A percentile compares a stretch with the other conserved stretches of the same genome.
These are phyloP conservation scores for Nerophis ophidion DNA, from an alignment of 2,113 vertebrate species.

Conservation along the genomic window DNA sequence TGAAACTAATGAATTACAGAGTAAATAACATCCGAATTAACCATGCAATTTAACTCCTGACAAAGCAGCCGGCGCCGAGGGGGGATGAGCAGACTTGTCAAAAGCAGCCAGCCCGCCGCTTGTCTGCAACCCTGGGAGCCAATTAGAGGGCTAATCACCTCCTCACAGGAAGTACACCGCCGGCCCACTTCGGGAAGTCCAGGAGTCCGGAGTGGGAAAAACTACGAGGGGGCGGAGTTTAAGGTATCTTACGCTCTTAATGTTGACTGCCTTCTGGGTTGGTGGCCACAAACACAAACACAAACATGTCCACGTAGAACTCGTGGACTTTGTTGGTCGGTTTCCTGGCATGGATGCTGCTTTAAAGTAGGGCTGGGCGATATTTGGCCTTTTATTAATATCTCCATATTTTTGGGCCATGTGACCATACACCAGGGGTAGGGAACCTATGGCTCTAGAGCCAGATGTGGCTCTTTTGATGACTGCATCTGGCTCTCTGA, in stretches of 20 bases:
- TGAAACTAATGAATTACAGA: constrained; percentile 98
- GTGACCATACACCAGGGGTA: no score
- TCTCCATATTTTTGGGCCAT: no score
- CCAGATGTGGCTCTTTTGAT: no score
- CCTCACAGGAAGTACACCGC: constrained; percentile 11
- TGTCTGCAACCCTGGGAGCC: constrained; percentile 50
- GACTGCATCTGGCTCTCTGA: no score
- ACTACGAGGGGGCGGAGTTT: background rate
- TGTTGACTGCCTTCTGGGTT: no score
- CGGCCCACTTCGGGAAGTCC: background rate
- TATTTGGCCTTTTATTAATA: no score
- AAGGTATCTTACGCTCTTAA: background rate
- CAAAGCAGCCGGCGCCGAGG: constrained; percentile 75
- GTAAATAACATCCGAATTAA: constrained; percentile 98
- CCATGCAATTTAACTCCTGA: constrained; percentile 91
- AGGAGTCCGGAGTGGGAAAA: background rate
- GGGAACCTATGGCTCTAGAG: no score
- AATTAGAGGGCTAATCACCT: constrained; percentile 58
- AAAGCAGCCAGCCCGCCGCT: constrained; percentile 53
- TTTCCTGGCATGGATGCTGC: no score
- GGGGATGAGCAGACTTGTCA: constrained; percentile 54
- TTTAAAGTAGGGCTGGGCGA: no score
- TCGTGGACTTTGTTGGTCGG: no score
- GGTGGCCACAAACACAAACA: no score
- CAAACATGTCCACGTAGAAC: no score